These are phyloP conservation scores for Pseudomyrmex flavicornis DNA, from an alignment of 1,140 invertebrate species.

Conservation along the genomic window DNA sequence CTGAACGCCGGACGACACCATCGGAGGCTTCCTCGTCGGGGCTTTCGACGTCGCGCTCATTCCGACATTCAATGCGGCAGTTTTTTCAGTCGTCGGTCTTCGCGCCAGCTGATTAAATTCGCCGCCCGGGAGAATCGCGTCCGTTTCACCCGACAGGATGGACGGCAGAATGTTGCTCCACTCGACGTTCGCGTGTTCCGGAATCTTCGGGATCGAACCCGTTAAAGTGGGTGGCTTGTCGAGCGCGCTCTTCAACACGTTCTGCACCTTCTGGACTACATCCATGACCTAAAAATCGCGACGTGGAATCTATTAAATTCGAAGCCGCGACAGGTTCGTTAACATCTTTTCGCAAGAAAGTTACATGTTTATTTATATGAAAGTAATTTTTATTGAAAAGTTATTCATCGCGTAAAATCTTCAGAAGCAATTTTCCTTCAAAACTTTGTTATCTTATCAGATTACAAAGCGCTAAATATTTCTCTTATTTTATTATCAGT, in stretches of 20 bases:
- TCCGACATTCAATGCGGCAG: neutral
- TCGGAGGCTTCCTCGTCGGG: neutral
- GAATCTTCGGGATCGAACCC: conserved; percentile 88
- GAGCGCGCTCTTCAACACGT: conserved; percentile 91
- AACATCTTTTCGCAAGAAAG: neutral
- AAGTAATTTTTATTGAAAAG: too few relatives aligned
- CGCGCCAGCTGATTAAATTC: conserved; percentile 38
- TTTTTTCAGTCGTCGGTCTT: conserved; percentile 6
- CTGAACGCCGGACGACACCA: neutral
- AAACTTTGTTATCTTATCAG: too few relatives aligned
- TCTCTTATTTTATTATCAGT: too few relatives aligned
- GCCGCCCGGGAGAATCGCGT: conserved; percentile 30
- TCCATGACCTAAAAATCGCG: conserved; percentile 87
- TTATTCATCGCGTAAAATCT: neutral
- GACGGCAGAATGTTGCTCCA: conserved; percentile 93
- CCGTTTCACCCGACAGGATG: conserved; percentile 89
- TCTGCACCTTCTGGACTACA: conserved; percentile 92
- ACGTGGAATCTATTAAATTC: conserved; percentile 31
- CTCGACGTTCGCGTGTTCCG: conserved; percentile 85
- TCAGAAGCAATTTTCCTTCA: neutral
- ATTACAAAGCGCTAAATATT: too few relatives aligned
- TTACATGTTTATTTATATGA: too few relatives aligned
- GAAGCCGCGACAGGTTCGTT: conserved; percentile 22
- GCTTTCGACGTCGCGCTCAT: neutral
- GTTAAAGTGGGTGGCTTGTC: conserved; percentile 87